Percentiles rank a stretch among this genome's conserved stretches.
Conservation (phyloP, 2,113 vertebrate species). For the Alaudala cheleensis region DNA sequence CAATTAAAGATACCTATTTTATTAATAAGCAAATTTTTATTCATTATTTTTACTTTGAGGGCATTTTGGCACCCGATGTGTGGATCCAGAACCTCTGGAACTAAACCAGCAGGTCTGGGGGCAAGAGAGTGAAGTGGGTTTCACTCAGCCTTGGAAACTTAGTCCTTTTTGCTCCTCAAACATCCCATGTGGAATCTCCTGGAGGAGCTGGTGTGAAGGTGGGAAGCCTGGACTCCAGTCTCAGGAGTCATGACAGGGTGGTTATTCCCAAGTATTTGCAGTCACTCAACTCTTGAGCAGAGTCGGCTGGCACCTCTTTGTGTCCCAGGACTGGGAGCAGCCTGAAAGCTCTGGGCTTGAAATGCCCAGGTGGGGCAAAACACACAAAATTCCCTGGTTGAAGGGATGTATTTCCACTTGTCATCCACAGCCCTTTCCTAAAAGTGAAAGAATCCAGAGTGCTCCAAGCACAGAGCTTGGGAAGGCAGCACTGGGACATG, state of each 20-base stretch:
- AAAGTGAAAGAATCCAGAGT: background rate
- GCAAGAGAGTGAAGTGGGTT: accelerated
- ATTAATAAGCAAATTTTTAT: background rate
- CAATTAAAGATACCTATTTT: accelerated
- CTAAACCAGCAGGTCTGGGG: accelerated
- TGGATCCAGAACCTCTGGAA: background rate
- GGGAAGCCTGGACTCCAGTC: too few relatives aligned
- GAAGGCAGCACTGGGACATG: background rate
- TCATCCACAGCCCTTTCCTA: background rate
- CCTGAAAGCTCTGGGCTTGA: background rate
- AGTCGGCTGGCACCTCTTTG: accelerated
- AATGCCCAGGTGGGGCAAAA: background rate
- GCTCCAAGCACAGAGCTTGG: accelerated
- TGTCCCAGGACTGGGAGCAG: background rate
- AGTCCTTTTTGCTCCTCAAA: background rate
- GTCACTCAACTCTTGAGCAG: background rate
- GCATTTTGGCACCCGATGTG: accelerated
- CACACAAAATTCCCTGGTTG: background rate
- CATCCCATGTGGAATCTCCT: accelerated
- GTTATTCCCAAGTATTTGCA: background rate
- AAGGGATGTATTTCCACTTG: background rate
- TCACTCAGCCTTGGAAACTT: background rate
- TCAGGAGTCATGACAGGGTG: background rate
- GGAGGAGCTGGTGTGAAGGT: background rate
- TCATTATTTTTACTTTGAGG: background rate